phyloP scores from a whole-genome alignment of 2,888 invertebrate genomes.

The Morinoia aosen region DNA sequence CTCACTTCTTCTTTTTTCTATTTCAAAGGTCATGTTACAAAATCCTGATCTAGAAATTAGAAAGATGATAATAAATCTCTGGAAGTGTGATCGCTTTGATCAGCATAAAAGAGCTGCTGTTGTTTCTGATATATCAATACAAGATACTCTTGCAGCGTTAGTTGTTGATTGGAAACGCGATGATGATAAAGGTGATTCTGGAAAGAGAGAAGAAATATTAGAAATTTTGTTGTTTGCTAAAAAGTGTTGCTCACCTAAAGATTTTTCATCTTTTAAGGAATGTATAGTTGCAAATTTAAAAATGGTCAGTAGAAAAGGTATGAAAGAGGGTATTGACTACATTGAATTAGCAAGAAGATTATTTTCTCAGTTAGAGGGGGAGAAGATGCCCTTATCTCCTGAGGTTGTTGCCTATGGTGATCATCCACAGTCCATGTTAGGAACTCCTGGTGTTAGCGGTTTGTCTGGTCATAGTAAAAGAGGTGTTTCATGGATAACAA shows the following conservation, averaged over 20 bases:
- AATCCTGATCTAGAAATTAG: background rate
- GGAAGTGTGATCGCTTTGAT: constrained; percentile 14
- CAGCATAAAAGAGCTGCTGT: constrained; percentile 28
- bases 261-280: constrained; percentile 6
- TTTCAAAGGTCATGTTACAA: background rate
- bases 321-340: background rate
- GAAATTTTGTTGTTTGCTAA: constrained; percentile 14
- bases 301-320: constrained; percentile 10
- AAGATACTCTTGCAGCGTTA: background rate
- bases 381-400: background rate
- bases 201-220: constrained; percentile 6
- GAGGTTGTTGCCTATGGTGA: background rate
- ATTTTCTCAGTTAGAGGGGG: constrained; percentile 18
- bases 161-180: background rate
- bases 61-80: background rate
- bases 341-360: background rate
- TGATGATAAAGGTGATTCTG: constrained; percentile 20
- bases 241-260: constrained; percentile 1
- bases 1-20: too few relatives aligned
- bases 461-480: constrained; percentile 20
- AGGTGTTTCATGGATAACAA: constrained; percentile 32
- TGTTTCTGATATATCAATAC: background rate
- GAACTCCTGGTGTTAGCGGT: constrained; percentile 14
- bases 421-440: constrained; percentile 28
- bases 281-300: background rate